Evolutionary conservation across 2,113 vertebrate species (phyloP), one percentile per base, ranked within the genome.

Genomic region (Labeo rohita): DNA sequence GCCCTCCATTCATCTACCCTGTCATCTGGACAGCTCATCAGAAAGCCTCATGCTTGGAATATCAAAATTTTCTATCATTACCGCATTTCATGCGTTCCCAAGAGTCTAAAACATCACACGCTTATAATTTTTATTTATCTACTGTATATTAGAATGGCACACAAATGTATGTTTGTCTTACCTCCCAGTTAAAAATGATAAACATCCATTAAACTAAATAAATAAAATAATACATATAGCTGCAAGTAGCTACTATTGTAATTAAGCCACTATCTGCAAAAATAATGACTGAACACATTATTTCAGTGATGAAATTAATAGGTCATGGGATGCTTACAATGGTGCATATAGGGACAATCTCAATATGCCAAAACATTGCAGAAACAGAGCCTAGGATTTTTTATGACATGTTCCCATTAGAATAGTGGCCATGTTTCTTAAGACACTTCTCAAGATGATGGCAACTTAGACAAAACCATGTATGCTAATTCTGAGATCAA

Each of bases 1-100:
- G 45, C 63, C 59, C 75, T 39, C 12, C 1, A 11, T 65, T 85
- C 73, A 78, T 77, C 74, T 21, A 39, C 47, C 5, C 72, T 82
- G 85, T 89, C 77, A 59, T 61, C 85, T 81, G 68, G 77, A 86
- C 79, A 56, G 45, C 83, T 49, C 45, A n/a, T 54, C 65, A 39
- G 43, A 74, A 45, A 8, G 21, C 6, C 36, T 83, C 16, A 21
- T 86, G 61, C 36, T 75, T 79, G 49, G 43, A 74, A 61, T 80
- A 61, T 70, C 50, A 70, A 77, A 84, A 70, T 50, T 77, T 81
- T 61, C 82, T 49, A 50, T 11, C 8, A 8, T 16, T 65, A 61
- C 52, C 3, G 2, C 9, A 45, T 79, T 74, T 66, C 39, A 4
- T 80, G 16, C 8, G 2, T 80, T 68, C 54, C n/a, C 49, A 76